Evolutionary conservation across 2,113 vertebrate genomes (phyloP), one percentile per base, ranked within the genome.

Genomic region (Trematomus loennbergii): DNA sequence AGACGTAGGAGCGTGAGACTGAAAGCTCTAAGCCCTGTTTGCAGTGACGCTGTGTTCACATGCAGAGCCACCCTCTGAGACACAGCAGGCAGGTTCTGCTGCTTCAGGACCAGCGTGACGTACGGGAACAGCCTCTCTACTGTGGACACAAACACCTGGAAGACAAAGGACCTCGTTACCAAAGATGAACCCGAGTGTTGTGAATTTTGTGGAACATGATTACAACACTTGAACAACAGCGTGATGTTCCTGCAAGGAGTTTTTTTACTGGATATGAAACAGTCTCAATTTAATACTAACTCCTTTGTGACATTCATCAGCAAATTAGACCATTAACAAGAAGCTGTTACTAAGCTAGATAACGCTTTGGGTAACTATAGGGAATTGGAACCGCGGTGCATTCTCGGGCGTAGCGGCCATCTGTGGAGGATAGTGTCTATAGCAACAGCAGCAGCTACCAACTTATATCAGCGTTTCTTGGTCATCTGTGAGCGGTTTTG

Each of bases 1-100:
- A 95, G 65, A 62, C 29, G 29, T 29, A 3, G 29, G 29, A 29
- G 29, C 29, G 29, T 29, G 29, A 29, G 29, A 29, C 29, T 29
- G 29, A 82, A 43, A 78, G 76, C 82, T 36, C 85, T 74, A 76
- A 72, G 62, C 54, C 64, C 12, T 22, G 40, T 66, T 1, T 78
- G 81, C 63, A 95, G 75, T 0, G 60, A 57, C 6, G 75, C 62
- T 1, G 88, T 74, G 25, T 83, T 77, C 67, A 96, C 72, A 86
- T 95, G 95, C 50, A 97, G 90, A 12, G 94, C 96, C 78, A 96
- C 85, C 0, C 92, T 90, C 66, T 96, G 96, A 86, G 93, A 91
- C 70, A 90, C 81, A 36, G 72, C 70, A 0, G 93, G 94, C 93
- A 95, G 95, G 7, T 4, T 78, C 10, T 53, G 73, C 50, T 48